These are phyloP conservation scores for Hofmannophila pseudospretella DNA, from an alignment of 2,888 invertebrate species.

Conservation along the genomic window DNA sequence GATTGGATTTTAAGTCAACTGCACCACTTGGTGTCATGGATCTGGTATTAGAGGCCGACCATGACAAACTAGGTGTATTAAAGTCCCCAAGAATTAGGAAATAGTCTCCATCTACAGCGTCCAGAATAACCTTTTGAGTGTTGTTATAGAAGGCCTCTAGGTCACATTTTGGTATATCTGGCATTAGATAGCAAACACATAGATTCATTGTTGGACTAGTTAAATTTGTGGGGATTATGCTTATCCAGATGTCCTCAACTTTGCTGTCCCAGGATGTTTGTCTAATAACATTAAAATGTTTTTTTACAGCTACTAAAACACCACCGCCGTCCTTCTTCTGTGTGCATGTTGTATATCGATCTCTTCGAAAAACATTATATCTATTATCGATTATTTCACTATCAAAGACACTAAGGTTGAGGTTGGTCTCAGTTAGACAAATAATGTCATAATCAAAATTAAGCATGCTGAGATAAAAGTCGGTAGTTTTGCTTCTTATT, in stretches of 20 bases:
- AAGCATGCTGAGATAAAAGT: constrained; percentile 4
- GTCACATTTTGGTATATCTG: constrained; percentile 7
- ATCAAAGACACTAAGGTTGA: constrained; percentile 8
- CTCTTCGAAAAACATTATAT: constrained; percentile 2
- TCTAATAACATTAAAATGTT: constrained; percentile 9
- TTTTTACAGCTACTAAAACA: constrained; percentile 13
- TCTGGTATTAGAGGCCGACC: neutral
- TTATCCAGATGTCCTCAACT: constrained; percentile 17
- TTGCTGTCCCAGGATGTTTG: constrained; percentile 13
- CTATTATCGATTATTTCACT: constrained; percentile 4
- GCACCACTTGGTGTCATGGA: neutral
- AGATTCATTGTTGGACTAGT: constrained; percentile 3
- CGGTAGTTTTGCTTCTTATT: constrained; percentile 4
- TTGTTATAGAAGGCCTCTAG: neutral
- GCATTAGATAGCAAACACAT: constrained; percentile 16
- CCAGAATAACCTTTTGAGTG: constrained; percentile 1
- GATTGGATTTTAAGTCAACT: too few species aligned
- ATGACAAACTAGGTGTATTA: constrained; percentile 1
- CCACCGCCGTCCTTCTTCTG: constrained; percentile 11
- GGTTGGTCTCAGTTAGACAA: constrained; percentile 7
- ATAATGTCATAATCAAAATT: constrained; percentile 6
- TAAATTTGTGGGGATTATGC: constrained; percentile 1
- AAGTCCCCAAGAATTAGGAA: constrained; percentile 1
- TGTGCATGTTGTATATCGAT: constrained; percentile 1
- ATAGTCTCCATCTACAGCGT: neutral